Conservation (phyloP, 2,888 invertebrate species). For the Heteropelma amictum region DNA sequence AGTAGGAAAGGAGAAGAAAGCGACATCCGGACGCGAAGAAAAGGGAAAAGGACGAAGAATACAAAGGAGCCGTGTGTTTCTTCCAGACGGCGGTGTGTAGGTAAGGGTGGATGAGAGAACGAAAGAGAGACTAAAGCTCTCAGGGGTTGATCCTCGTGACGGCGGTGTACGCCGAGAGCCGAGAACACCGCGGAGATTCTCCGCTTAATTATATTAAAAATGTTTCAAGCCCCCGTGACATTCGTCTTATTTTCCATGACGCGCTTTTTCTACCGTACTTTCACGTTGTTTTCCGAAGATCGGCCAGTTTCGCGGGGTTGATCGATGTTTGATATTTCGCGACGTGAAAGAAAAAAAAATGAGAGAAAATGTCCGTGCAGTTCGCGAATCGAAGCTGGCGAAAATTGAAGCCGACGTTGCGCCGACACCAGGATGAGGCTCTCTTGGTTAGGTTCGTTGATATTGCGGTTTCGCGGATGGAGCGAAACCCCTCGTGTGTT, state of each 20-base stretch:
- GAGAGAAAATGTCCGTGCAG: not conserved
- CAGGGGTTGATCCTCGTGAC: slow-evolving; percentile 47
- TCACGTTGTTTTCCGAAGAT: not conserved
- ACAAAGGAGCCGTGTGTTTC: slow-evolving; percentile 31
- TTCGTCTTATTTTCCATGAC: slow-evolving; percentile 21
- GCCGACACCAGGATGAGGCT: slow-evolving; percentile 7
- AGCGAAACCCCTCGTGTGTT: slow-evolving; percentile 17
- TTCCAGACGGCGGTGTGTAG: slow-evolving; percentile 35
- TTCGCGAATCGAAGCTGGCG: slow-evolving; percentile 16
- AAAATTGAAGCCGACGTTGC: slow-evolving; percentile 48
- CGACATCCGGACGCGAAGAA: slow-evolving; percentile 58
- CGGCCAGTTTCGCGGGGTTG: not conserved
- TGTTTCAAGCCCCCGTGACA: slow-evolving; percentile 66
- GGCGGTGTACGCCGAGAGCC: slow-evolving; percentile 45
- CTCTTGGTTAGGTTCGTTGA: slow-evolving; percentile 47
- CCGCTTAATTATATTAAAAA: slow-evolving; percentile 78
- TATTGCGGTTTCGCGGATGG: slow-evolving; percentile 47
- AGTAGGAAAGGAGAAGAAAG: too few relatives aligned
- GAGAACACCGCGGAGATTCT: slow-evolving; percentile 73
- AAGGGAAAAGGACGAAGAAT: slow-evolving; percentile 39
- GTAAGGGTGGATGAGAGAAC: slow-evolving; percentile 48
- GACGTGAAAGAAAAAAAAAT: too few relatives aligned
- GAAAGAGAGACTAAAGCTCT: slow-evolving; percentile 33
- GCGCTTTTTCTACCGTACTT: not conserved
- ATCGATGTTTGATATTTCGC: too few relatives aligned